phyloP scores from a whole-genome alignment of 2,888 invertebrate species.

The Sicus ferrugineus region DNA sequence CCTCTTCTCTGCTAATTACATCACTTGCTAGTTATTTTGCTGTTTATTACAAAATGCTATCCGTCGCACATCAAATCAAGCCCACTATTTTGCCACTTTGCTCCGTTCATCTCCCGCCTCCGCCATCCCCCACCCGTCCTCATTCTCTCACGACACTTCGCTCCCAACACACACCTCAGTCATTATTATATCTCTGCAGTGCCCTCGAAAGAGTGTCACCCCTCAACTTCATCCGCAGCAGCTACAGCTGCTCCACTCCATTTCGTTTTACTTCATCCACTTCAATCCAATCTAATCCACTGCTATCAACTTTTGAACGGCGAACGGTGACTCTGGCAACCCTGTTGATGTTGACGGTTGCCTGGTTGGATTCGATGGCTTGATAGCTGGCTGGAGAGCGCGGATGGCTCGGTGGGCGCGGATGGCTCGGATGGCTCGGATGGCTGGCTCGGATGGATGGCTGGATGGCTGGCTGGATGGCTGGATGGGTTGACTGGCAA shows the following conservation, averaged over 20 bases:
- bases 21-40: too few relatives aligned
- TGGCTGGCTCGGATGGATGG: too few relatives aligned
- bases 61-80: not conserved
- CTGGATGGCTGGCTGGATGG: too few relatives aligned
- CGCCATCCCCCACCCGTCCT: not conserved
- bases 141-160: too few relatives aligned
- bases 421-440: too few relatives aligned
- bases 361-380: too few relatives aligned
- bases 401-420: too few relatives aligned
- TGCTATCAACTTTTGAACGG: not conserved
- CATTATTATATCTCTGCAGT: not conserved
- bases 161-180: too few relatives aligned
- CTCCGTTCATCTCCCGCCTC: not conserved
- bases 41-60: too few relatives aligned
- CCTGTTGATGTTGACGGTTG: too few relatives aligned
- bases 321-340: not conserved
- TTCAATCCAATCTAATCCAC: not conserved
- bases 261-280: not conserved
- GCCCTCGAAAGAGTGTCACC: not conserved
- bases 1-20: not conserved
- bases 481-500: slow-evolving; percentile 41
- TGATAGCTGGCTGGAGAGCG: too few relatives aligned
- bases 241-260: not conserved
- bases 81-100: not conserved
- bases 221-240: not conserved